Conservation (phyloP, 2,888 invertebrate species). For the Petrolisthes manimaculis region DNA sequence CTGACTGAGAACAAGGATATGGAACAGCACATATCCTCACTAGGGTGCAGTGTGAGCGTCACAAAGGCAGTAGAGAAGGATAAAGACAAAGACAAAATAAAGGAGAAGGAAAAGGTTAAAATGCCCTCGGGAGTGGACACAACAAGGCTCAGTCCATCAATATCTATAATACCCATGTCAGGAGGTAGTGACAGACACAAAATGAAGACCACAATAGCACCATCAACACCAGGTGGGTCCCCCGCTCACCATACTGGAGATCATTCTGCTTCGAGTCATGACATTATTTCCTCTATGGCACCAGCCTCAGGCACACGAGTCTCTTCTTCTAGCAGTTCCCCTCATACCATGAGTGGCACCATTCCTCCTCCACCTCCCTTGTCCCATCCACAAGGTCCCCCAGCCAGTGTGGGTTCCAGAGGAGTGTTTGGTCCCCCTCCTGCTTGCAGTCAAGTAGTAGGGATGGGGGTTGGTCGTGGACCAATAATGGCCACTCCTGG, state of each 20-base stretch:
- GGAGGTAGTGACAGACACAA: constrained; percentile 40
- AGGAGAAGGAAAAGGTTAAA: constrained; percentile 59
- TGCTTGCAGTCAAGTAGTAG: constrained; percentile 34
- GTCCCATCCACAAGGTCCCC: constrained; percentile 57
- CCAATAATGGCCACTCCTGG: constrained; percentile 55
- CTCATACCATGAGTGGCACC: constrained; percentile 17
- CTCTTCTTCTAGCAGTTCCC: constrained; percentile 39
- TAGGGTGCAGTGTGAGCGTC: constrained; percentile 57
- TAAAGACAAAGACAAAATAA: constrained; percentile 43
- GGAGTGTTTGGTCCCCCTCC: constrained; percentile 57
- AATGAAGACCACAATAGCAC: constrained; percentile 47
- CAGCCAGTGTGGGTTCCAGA: constrained; percentile 28
- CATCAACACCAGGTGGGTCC: constrained; percentile 29
- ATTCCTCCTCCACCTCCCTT: constrained; percentile 64
- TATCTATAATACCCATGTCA: constrained; percentile 63
- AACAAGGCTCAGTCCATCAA: constrained; percentile 62
- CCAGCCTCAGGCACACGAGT: constrained; percentile 19
- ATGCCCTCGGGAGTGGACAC: constrained; percentile 65
- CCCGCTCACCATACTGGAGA: constrained; percentile 17
- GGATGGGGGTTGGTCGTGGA: constrained; percentile 34
- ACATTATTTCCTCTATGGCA: constrained; percentile 19
- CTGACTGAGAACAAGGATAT: constrained; percentile 35
- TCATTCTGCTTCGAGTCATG: constrained; percentile 24
- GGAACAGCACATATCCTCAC: constrained; percentile 54
- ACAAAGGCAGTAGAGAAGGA: constrained; percentile 50